Conservation (phyloP, 2,888 invertebrate genomes). For the Marasmarcha lunaedactyla region DNA sequence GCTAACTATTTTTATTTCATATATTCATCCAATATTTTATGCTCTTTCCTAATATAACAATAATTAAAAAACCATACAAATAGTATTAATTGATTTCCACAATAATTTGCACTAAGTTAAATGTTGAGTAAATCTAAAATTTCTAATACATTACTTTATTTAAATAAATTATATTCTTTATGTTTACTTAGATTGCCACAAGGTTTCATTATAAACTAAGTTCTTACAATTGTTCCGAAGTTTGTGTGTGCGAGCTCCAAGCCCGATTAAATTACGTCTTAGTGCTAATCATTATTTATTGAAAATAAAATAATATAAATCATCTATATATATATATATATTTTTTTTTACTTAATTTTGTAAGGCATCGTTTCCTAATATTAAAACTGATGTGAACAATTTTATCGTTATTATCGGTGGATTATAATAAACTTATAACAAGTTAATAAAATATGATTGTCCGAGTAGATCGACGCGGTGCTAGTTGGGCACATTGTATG, state of each 20-base stretch:
- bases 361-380: slow-evolving; percentile 65
- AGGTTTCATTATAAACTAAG: slow-evolving; percentile 64
- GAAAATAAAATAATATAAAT: slow-evolving; percentile 65
- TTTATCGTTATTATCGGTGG: slow-evolving; percentile 54
- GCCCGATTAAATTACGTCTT: slow-evolving; percentile 46
- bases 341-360: slow-evolving; percentile 63
- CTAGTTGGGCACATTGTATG: not conserved
- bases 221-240: slow-evolving; percentile 66
- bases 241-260: slow-evolving; percentile 42
- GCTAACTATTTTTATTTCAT: slow-evolving; percentile 71
- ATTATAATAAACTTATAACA: slow-evolving; percentile 53
- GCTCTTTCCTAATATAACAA: slow-evolving; percentile 65
- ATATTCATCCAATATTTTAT: slow-evolving; percentile 70
- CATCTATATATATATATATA: slow-evolving; percentile 64
- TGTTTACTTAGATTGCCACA: slow-evolving; percentile 64
- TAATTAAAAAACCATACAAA: slow-evolving; percentile 70
- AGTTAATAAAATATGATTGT: slow-evolving; percentile 35
- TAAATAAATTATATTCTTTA: slow-evolving; percentile 69
- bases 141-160: slow-evolving; percentile 67
- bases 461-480: slow-evolving; percentile 18
- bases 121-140: slow-evolving; percentile 69
- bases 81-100: slow-evolving; percentile 68
- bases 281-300: slow-evolving; percentile 58
- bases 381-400: slow-evolving; percentile 56
- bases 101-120: slow-evolving; percentile 70